phyloP scores from a whole-genome alignment of 2,113 vertebrate species.

The Eubucco bourcierii region DNA sequence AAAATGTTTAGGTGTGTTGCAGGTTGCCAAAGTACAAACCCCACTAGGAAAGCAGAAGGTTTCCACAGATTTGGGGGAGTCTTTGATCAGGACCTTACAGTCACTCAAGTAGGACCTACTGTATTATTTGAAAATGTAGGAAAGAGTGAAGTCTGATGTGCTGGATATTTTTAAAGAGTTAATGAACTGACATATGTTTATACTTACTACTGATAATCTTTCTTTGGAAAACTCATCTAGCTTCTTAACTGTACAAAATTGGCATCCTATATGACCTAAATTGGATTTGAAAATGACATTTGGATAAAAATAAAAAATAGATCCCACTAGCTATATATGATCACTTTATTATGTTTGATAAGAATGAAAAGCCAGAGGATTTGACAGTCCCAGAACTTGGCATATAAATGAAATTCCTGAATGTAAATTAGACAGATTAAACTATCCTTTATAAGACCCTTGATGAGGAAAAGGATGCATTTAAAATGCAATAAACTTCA shows the following conservation, averaged over 20 bases:
- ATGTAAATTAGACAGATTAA: conserved; percentile 72
- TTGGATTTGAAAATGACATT: conserved; percentile 66
- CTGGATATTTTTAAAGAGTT: conserved; percentile 44
- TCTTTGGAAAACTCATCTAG: conserved; percentile 64
- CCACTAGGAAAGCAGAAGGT: background rate
- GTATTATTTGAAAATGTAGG: background rate
- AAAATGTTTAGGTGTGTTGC: background rate
- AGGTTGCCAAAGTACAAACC: background rate
- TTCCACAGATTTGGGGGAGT: background rate
- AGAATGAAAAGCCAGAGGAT: conserved; percentile 65
- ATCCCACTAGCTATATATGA: conserved; percentile 46
- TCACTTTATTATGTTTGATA: conserved; percentile 73
- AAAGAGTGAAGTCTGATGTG: conserved; percentile 7
- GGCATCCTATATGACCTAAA: conserved; percentile 42
- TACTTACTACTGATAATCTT: conserved; percentile 56
- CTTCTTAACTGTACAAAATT: conserved; percentile 55
- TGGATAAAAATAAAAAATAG: conserved; percentile 32
- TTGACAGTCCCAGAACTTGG: conserved; percentile 67
- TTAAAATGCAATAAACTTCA: conserved; percentile 73
- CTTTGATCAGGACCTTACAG: background rate
- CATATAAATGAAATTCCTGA: conserved; percentile 72
- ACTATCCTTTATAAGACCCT: conserved; percentile 66
- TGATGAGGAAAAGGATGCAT: conserved; percentile 64
- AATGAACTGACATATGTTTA: conserved; percentile 55
- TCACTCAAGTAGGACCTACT: background rate